A percentile compares a stretch with the other conserved stretches of the same genome.
Conservation (phyloP, 2,797 vertebrate genomes). For the Urocyon cinereoargenteus region DNA sequence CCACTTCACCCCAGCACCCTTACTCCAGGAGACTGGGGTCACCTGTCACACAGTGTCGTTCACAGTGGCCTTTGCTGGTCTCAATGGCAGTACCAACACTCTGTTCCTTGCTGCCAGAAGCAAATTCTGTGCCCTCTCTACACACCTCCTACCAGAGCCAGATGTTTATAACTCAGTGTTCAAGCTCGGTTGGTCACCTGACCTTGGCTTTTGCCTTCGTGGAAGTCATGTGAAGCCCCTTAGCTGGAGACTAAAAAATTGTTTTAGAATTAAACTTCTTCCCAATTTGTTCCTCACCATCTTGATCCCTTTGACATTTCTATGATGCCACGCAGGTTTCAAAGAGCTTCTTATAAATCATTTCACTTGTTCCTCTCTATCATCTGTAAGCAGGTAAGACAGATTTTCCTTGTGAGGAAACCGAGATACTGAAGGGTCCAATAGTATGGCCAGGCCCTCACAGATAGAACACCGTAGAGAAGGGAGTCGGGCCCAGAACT, state of each 20-base stretch:
- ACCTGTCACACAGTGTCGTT: background rate
- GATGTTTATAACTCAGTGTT: constrained; percentile 42
- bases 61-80: background rate
- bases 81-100: background rate
- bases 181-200: background rate
- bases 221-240: background rate
- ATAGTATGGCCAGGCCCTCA: background rate
- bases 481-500: background rate
- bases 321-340: background rate
- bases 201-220: background rate
- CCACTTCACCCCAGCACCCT: background rate
- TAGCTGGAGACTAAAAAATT: constrained; percentile 7
- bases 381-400: background rate
- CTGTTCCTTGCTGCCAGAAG: background rate
- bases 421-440: background rate
- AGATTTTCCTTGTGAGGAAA: constrained; percentile 50
- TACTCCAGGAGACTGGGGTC: background rate
- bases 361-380: constrained; percentile 41
- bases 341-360: background rate
- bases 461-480: background rate
- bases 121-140: background rate
- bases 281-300: constrained; percentile 32
- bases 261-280: constrained; percentile 31
- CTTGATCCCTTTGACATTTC: background rate
- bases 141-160: background rate